Evolutionary conservation across 2,888 invertebrate genomes (phyloP).

Genomic region (Nomada flava): DNA sequence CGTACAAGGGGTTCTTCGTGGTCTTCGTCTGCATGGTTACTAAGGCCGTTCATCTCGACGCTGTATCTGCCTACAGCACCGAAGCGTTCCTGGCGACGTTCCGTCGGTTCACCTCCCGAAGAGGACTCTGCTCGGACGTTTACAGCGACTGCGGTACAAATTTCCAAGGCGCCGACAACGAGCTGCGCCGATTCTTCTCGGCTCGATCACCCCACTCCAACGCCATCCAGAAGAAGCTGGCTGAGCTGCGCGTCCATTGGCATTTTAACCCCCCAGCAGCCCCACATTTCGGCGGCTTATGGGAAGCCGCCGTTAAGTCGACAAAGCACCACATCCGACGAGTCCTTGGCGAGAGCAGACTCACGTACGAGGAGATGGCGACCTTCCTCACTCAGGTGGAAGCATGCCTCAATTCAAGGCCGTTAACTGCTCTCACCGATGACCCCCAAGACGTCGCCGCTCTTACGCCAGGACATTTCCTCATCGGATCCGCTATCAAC

Average conservation of each 20-base stretch:
- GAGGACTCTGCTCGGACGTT: not conserved
- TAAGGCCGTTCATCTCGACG: not conserved
- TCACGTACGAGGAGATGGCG: slow-evolving; percentile 4
- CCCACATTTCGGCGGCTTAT: too few species aligned
- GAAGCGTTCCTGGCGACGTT: not conserved
- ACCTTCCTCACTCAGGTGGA: not conserved
- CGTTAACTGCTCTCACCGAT: not conserved
- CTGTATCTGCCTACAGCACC: not conserved
- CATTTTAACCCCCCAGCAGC: slow-evolving; percentile 2
- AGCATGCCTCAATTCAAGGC: slow-evolving; percentile 2
- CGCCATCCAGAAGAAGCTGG: not conserved
- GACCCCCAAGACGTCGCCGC: not conserved
- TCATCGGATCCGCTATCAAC: not conserved
- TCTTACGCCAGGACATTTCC: not conserved
- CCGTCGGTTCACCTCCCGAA: not conserved
- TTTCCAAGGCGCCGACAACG: not conserved
- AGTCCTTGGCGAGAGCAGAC: not conserved
- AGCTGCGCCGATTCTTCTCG: not conserved
- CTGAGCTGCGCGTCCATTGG: not conserved
- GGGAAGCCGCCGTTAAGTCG: too few species aligned
- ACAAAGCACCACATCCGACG: not conserved
- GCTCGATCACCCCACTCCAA: not conserved
- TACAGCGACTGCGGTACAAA: slow-evolving; percentile 1
- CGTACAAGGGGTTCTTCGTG: too few species aligned
- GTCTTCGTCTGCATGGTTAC: slow-evolving; percentile 2